These are phyloP conservation scores for Hylaeus anthracinus DNA, from an alignment of 1,140 invertebrate genomes.

Conservation along the genomic window DNA sequence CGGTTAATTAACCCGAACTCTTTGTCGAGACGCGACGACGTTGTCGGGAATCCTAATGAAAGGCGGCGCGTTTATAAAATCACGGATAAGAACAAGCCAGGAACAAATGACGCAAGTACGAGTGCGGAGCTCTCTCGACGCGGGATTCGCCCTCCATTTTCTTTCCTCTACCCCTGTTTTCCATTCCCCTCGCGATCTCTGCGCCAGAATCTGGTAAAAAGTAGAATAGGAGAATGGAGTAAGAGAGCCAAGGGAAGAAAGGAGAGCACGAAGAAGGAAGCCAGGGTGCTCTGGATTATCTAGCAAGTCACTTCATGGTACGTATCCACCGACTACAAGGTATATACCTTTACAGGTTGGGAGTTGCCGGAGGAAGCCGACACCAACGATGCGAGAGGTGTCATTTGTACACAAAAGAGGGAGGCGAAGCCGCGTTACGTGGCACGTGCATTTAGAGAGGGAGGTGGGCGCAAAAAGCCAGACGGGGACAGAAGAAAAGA, in stretches of 20 bases:
- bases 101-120: slow-evolving; percentile 27
- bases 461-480: slow-evolving; percentile 4
- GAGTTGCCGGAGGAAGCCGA: slow-evolving; percentile 20
- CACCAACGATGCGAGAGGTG: slow-evolving; percentile 31
- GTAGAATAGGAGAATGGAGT: neutral
- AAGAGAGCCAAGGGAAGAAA: slow-evolving; percentile 5
- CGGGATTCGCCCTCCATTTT: slow-evolving; percentile 43
- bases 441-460: slow-evolving; percentile 16
- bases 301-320: slow-evolving; percentile 40
- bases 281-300: slow-evolving; percentile 37
- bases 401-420: slow-evolving; percentile 51
- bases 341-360: slow-evolving; percentile 47
- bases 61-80: neutral
- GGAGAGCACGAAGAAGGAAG: neutral
- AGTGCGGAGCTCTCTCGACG: slow-evolving; percentile 3
- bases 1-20: neutral
- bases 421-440: slow-evolving; percentile 28
- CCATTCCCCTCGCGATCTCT: neutral
- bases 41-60: neutral
- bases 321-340: slow-evolving; percentile 46
- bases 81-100: neutral
- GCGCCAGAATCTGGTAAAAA: slow-evolving; percentile 38
- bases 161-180: slow-evolving; percentile 11
- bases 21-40: too few species aligned
- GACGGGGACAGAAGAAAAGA: slow-evolving; percentile 20